Percentiles rank a stretch among this genome's conserved stretches.
Conservation (phyloP, 2,113 vertebrate genomes). For the Lagopus muta region DNA sequence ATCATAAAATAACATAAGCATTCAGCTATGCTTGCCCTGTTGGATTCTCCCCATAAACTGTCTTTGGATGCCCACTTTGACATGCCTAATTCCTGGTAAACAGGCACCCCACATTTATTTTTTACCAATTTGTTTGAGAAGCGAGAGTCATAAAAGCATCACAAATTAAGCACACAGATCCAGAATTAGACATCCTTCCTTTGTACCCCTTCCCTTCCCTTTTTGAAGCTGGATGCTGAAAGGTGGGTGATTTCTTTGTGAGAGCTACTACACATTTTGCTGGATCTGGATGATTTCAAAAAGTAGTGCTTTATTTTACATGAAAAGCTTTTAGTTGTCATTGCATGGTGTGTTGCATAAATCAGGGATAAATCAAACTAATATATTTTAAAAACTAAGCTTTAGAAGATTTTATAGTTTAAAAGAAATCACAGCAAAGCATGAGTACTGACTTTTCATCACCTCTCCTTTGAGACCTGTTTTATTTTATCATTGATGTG, state of each 20-base stretch:
- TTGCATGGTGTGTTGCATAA: not conserved
- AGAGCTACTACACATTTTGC: not conserved
- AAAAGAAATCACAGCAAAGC: conserved; percentile 30
- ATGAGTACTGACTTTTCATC: conserved; percentile 32
- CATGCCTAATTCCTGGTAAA: not conserved
- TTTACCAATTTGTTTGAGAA: not conserved
- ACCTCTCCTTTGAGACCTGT: conserved; percentile 54
- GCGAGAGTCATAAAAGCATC: not conserved
- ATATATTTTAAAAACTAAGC: conserved; percentile 34
- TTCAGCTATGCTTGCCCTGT: not conserved
- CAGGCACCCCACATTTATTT: not conserved
- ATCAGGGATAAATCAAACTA: conserved; percentile 48
- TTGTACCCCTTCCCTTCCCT: not conserved
- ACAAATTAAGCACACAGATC: not conserved
- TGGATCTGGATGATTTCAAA: not conserved
- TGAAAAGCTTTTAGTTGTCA: not conserved
- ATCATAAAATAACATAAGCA: not conserved
- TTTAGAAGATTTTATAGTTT: conserved; percentile 2
- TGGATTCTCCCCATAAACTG: not conserved
- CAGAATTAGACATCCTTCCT: not conserved
- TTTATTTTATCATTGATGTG: conserved; percentile 44
- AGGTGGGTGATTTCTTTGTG: conserved; percentile 1
- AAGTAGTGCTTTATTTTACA: not conserved
- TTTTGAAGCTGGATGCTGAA: not conserved
- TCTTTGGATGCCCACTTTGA: not conserved